phyloP scores from a whole-genome alignment of 2,113 vertebrate species.

The human region DNA sequence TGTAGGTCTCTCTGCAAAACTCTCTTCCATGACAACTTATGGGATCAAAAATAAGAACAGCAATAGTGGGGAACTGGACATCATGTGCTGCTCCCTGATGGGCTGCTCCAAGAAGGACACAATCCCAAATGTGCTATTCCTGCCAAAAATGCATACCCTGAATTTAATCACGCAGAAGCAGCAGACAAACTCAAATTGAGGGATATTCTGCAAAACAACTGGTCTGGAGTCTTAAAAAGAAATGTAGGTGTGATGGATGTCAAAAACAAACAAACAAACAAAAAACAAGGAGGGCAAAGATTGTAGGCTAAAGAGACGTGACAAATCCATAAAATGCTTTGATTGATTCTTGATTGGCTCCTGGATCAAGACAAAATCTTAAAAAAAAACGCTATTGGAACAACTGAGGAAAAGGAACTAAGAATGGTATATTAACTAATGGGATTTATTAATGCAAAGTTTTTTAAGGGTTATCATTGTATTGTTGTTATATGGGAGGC shows the following conservation, averaged over 20 bases:
- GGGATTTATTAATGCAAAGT: background rate
- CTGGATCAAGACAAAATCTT: background rate
- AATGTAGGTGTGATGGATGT: background rate
- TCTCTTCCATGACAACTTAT: background rate
- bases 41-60: background rate
- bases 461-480: background rate
- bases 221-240: background rate
- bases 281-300: background rate
- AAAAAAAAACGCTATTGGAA: background rate
- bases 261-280: too few species aligned
- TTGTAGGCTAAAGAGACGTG: background rate
- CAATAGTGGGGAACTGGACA: background rate
- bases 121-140: background rate
- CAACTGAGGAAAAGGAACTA: background rate
- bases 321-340: background rate
- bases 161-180: background rate
- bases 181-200: background rate
- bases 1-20: background rate
- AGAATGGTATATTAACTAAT: background rate
- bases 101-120: background rate
- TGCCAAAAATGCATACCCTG: background rate
- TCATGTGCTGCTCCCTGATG: background rate
- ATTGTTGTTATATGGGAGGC: background rate
- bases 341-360: background rate
- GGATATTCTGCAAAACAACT: background rate